A percentile compares a stretch with the other conserved stretches of the same genome.
Conservation (phyloP, 2,113 vertebrate genomes). For the Xiphias gladius region DNA sequence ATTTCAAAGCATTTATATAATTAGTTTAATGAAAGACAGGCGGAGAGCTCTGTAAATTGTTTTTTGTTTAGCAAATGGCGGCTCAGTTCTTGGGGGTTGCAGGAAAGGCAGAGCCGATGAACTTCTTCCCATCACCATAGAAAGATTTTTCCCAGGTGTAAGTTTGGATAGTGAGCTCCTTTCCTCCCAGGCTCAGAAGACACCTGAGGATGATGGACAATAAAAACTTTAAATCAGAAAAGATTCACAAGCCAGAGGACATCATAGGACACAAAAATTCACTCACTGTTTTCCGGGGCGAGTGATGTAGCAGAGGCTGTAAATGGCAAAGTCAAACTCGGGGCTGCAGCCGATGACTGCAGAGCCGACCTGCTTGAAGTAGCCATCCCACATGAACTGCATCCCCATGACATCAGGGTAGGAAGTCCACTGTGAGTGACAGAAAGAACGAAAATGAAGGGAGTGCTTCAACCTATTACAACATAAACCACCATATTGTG, state of each 20-base stretch:
- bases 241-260: neutral
- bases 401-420: constrained; percentile 92
- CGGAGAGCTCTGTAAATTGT: neutral
- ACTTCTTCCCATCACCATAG: constrained; percentile 88
- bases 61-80: neutral
- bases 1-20: constrained; percentile 12
- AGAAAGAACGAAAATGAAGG: neutral
- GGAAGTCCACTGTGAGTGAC: constrained; percentile 85
- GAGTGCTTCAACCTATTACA: neutral
- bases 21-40: neutral
- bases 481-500: neutral
- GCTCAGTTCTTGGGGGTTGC: constrained; percentile 69
- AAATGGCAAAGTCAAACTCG: constrained; percentile 94
- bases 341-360: constrained; percentile 94
- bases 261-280: neutral
- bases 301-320: constrained; percentile 92
- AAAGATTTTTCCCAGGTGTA: constrained; percentile 91
- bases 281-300: constrained; percentile 91
- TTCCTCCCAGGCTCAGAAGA: constrained; percentile 88
- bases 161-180: constrained; percentile 88
- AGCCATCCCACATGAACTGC: constrained; percentile 95
- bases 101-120: constrained; percentile 90
- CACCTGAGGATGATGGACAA: constrained; percentile 83
- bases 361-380: constrained; percentile 92
- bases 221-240: neutral